Evolutionary conservation across 2,888 invertebrate genomes (phyloP).

Genomic region (Coelinius sp.): DNA sequence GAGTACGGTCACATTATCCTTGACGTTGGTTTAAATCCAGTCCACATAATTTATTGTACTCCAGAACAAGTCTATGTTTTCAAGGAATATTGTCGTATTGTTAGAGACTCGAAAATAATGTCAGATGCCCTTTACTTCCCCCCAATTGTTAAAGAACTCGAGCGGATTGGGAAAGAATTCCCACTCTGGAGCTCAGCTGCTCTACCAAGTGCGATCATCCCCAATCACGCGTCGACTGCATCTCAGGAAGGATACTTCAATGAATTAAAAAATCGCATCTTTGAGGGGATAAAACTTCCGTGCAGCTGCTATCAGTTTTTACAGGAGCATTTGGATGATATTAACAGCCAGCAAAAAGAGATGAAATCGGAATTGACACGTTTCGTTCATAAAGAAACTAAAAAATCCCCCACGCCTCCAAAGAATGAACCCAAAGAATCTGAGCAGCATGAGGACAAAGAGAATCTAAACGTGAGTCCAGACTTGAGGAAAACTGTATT

Average conservation of each 20-base stretch:
- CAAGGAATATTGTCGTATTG: background rate
- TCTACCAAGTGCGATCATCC: background rate
- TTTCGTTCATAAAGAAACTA: background rate
- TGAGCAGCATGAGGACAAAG: background rate
- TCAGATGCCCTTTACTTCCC: background rate
- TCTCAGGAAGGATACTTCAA: background rate
- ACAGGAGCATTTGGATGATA: background rate
- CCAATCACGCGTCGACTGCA: background rate
- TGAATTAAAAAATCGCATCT: background rate
- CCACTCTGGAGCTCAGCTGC: background rate
- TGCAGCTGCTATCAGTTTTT: background rate
- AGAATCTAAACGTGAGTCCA: background rate
- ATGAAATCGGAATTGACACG: background rate
- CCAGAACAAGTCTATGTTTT: background rate
- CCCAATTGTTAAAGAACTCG: background rate
- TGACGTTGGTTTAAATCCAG: background rate
- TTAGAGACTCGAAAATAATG: background rate
- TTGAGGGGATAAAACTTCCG: background rate
- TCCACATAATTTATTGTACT: background rate
- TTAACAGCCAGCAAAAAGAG: background rate
- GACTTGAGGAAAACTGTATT: background rate
- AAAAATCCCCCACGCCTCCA: background rate
- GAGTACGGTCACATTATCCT: background rate
- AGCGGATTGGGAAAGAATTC: background rate
- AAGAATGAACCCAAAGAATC: background rate